phyloP scores from a whole-genome alignment of 2,797 vertebrate species.

The Lepilemur septentrionalis region DNA sequence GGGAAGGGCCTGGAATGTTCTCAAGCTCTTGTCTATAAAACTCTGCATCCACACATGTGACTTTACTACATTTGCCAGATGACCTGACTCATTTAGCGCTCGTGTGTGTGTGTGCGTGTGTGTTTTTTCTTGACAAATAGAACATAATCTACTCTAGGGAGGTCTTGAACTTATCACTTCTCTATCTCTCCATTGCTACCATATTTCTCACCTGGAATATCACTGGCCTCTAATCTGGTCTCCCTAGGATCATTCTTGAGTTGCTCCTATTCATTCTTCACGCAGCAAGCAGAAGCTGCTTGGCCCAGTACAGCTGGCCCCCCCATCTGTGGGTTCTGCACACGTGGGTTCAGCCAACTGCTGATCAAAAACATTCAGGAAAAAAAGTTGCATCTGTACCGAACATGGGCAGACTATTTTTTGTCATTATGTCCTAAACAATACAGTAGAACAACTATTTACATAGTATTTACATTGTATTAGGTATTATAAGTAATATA shows the following conservation, averaged over 20 bases:
- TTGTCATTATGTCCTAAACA: not conserved
- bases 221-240: not conserved
- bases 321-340: not conserved
- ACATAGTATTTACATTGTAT: not conserved
- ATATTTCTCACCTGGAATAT: not conserved
- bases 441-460: not conserved
- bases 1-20: not conserved
- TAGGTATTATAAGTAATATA: not conserved
- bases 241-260: not conserved
- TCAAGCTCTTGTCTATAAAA: slow-evolving; percentile 11
- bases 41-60: not conserved
- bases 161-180: not conserved
- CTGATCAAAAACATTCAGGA: not conserved
- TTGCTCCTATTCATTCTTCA: not conserved
- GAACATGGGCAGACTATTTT: not conserved
- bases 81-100: not conserved
- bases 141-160: not conserved
- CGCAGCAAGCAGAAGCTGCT: not conserved
- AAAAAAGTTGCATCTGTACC: not conserved
- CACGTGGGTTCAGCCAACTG: not conserved
- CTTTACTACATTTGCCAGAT: slow-evolving; percentile 1
- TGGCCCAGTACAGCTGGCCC: not conserved
- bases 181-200: not conserved
- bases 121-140: not conserved
- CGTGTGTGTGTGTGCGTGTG: not conserved